Base-by-base conservation (phyloP, 2,888 invertebrate species). In the Dryobotodes eremita region DNA sequence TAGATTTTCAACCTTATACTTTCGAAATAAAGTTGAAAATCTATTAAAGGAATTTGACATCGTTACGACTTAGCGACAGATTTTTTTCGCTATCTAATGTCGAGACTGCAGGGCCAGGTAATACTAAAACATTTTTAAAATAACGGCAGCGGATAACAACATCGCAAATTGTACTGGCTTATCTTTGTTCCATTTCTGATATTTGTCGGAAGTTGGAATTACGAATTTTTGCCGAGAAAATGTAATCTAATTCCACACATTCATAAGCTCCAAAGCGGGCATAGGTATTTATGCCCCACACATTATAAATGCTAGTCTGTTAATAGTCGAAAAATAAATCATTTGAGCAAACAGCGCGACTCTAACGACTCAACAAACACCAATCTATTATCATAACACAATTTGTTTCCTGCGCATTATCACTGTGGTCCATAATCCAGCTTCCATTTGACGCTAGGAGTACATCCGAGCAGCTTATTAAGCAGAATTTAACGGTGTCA, bases 401-500 rank as follows among this genome's bases (percentile, higher is more conserved):
- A 72, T 85, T 75, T 64, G 59, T 81, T 75, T 59, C 50, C 50
- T 36, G 23, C 57, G 20, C 69, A 81, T 75, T 86, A 86, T 62
- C 31, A 71, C 70, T 66, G 76, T 59, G 70, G 57, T 68, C 57
- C 48, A 76, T 71, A 82, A 82, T 72, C 82, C 82, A 70, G 70
- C 82, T 59, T 53, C 61, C 76, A 73, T 86, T 81, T 73, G 53
- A 74, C 8, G 36, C 26, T 71, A n/a, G 36, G 57, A 71, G 71
- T 42, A 73, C 59, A 36, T 66, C 55, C 82, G 57, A 62, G 75
- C 15, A 75, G 83, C 83, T 84, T 86, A 86, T 84, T 77, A 77
- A 64, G 77, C 77, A 74, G 64, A 86, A 86, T 84, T 77, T 84
- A 84, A 86, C 74, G 83, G 50, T 61, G 15, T 65, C 68, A 71